Evolutionary conservation across 2,797 vertebrate genomes (phyloP), one percentile per base, ranked within the genome.

Genomic region (Anguilla obscura): DNA sequence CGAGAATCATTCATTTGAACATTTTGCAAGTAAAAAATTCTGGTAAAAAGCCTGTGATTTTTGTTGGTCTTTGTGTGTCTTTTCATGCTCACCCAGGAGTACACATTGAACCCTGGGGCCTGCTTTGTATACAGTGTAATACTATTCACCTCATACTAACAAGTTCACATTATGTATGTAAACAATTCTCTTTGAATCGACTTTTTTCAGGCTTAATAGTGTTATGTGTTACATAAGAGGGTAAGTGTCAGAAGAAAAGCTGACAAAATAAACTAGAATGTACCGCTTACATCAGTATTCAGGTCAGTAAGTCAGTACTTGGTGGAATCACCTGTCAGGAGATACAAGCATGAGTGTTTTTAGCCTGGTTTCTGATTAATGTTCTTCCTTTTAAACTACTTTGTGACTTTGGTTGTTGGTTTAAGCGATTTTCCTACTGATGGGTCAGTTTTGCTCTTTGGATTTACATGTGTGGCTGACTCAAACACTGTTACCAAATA

Each of bases 11-110:
- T 36, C 36, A 33, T 76, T 71, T 33, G 2, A 10, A 71, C 18
- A n/a, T 63, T 80, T 80, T 24, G 48, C 33, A 45, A 80, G 18
- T 21, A 45, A 21, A 40, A 7, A 45, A 0, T 85, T 85, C 63
- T 58, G 58, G 24, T 45, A 88, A 79, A 87, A 88, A 87, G 79
- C 14, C 48, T 30, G 33, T 63, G 60, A 63, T 30, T 40, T 54
- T 40, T 69, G 89, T 89, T 91, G 63, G 24, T 83, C 76, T 66
- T 79, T 87, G 8, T 36, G 21, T 56, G 24, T 69, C 63, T 52
- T 56, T 14, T 30, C 27, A 85, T n/a, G 9, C 56, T 33, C 54
- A 30, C 18, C 30, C 30, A 36, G 8, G 56, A 3, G 33, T 63
- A 30, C 9, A 24, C 84, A n/a, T 24, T 30, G 84, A n/a, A 16